phyloP scores from a whole-genome alignment of 2,888 invertebrate species.

The Dicranocentrus wangi region DNA sequence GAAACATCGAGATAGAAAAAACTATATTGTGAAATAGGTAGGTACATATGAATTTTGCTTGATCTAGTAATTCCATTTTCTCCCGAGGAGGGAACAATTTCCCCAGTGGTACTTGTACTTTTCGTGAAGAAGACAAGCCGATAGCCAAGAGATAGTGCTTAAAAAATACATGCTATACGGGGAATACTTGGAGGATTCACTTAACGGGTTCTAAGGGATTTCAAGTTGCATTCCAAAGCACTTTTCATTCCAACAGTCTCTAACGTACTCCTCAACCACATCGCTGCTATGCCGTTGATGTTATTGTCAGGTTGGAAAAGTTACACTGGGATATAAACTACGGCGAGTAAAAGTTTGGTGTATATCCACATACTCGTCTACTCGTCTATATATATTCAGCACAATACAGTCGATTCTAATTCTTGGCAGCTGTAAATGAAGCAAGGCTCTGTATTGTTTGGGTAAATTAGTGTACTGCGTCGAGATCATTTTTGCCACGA shows the following conservation, averaged over 20 bases:
- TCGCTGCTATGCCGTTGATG: constrained; percentile 9
- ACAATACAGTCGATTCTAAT: constrained; percentile 9
- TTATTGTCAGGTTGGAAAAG: constrained; percentile 4
- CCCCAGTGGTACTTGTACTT: constrained; percentile 9
- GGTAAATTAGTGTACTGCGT: background rate
- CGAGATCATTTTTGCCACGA: background rate
- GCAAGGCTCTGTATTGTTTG: constrained; percentile 8
- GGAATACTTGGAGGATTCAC: constrained; percentile 45
- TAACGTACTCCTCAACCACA: constrained; percentile 9
- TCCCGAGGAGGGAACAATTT: constrained; percentile 32
- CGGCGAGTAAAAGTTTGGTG: too few species aligned
- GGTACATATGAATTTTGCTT: constrained; percentile 25
- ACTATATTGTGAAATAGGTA: background rate
- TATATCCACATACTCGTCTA: too few species aligned
- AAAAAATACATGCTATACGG: too few species aligned
- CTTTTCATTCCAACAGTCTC: constrained; percentile 7
- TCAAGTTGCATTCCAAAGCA: constrained; percentile 37
- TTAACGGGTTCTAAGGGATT: constrained; percentile 56
- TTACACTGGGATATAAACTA: background rate
- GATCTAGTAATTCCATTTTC: constrained; percentile 55
- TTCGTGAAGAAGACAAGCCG: too few species aligned
- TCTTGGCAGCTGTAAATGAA: constrained; percentile 37
- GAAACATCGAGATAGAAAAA: background rate
- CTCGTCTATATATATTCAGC: too few species aligned
- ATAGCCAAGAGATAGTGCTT: too few species aligned